Conservation (phyloP, 2,888 invertebrate genomes). For the Papilio protenor region DNA sequence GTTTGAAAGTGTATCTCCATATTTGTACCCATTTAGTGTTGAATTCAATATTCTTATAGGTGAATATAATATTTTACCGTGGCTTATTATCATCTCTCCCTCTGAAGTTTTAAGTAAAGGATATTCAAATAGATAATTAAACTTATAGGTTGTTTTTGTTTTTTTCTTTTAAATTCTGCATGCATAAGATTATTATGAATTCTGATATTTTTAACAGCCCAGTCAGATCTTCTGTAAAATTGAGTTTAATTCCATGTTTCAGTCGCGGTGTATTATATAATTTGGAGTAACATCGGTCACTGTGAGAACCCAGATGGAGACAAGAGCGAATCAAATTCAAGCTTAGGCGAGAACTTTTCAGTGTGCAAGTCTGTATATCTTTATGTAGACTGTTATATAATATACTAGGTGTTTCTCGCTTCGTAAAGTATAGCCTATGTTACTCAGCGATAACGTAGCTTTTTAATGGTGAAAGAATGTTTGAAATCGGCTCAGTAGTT, state of each 20-base stretch:
- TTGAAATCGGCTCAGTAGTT: no score
- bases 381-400: not conserved
- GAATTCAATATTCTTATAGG: constrained; percentile 92
- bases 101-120: no score
- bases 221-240: not conserved
- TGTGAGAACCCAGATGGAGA: constrained; percentile 74
- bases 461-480: no score
- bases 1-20: constrained; percentile 87
- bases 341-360: constrained; percentile 64
- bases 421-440: no score
- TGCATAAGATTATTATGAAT: not conserved
- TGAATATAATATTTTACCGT: constrained; percentile 56
- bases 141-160: not conserved
- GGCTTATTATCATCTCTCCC: not conserved
- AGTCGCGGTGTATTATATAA: constrained; percentile 89
- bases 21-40: constrained; percentile 91
- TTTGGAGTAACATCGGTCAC: constrained; percentile 89
- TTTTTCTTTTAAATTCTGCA: not conserved
- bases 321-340: constrained; percentile 62
- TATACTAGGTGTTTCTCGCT: no score
- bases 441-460: no score
- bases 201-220: not conserved
- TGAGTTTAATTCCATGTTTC: constrained; percentile 51
- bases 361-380: constrained; percentile 69
- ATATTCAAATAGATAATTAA: no score